Base-by-base conservation (phyloP, 2,113 vertebrate genomes). In the Seriola rivoliana region DNA sequence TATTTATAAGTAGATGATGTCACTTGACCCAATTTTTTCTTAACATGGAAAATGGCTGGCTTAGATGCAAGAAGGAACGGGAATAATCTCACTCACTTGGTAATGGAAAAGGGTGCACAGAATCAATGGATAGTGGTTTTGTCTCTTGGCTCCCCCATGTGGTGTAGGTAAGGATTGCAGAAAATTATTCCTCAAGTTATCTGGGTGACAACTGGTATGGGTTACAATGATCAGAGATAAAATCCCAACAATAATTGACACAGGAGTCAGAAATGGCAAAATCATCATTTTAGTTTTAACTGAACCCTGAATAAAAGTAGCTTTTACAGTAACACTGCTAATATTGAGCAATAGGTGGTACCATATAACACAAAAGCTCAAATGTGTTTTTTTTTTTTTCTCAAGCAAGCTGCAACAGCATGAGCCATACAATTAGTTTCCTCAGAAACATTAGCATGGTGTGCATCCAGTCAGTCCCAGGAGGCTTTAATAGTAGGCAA, bases 21-120 rank as follows among this genome's bases (percentile, higher is more conserved):
- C 92, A 93, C 52, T 85, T 93, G 91, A 92, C 91, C 90, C 75
- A 90, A 29, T 88, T 93, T 89, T 89, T 74, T 70, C 59, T 81
- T 54, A 62, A 89, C 81, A 87, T 92, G 85, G 86, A 92, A 94
- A 92, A 93, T 92, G 87, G 91, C 89, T 92, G 92, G 50, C 78
- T 78, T 19, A 60, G 71, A 79, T 78, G 62, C 75, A 91, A 75
- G 69, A 88, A 85, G 67, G 32, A 80, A 69, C 75, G 71, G 74
- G 89, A 78, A 71, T 89, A 87, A 88, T 86, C 75, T 85, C 62
- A 60, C 64, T 80, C 71, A 72, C 57, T 88, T 67, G 36, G 84
- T 92, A 90, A 91, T 88, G 86, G 90, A 88, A 88, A 85, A 67
- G 78, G 52, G 48, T 75, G 64, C 64, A 50, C 2, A 16, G 29